Percentiles rank a stretch among this genome's conserved stretches.
These are phyloP conservation scores for Apodemus sylvaticus DNA, from an alignment of 2,113 vertebrate genomes.

Conservation along the genomic window DNA sequence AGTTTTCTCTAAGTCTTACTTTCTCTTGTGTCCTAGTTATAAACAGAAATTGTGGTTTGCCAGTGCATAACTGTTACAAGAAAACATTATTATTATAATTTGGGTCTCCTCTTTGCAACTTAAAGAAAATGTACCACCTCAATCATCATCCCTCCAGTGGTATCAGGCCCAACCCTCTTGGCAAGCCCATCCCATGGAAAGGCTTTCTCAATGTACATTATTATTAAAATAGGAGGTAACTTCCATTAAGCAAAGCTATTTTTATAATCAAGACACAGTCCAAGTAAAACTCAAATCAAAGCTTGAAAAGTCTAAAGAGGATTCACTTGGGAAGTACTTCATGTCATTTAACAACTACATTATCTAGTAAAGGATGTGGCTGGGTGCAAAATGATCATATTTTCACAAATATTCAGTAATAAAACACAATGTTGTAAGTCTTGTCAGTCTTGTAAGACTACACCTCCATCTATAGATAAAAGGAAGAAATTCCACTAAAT, in stretches of 20 bases:
- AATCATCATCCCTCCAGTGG: neutral
- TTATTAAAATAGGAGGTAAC: neutral
- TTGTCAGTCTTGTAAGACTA: neutral
- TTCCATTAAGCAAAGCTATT: conserved; percentile 7
- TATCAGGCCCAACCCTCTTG: neutral
- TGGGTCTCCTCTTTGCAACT: neutral
- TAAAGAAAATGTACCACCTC: neutral
- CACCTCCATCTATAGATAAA: neutral
- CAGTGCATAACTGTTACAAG: conserved; percentile 10
- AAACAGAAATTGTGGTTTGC: conserved; percentile 29
- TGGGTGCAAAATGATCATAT: neutral
- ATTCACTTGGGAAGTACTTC: neutral
- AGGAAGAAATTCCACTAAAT: neutral
- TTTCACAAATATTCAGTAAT: neutral
- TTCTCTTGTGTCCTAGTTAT: neutral
- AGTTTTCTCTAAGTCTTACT: neutral
- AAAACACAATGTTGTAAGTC: neutral
- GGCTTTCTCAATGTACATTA: neutral
- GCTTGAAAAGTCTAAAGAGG: neutral
- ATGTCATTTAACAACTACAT: neutral
- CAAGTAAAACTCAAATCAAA: conserved; percentile 18
- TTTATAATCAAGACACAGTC: neutral
- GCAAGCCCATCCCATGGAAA: neutral
- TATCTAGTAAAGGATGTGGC: neutral
- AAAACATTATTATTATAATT: neutral